Evolutionary conservation across 2,888 invertebrate genomes (phyloP), one percentile per base, ranked within the genome.

Genomic region (Tetanocera ferruginea): DNA sequence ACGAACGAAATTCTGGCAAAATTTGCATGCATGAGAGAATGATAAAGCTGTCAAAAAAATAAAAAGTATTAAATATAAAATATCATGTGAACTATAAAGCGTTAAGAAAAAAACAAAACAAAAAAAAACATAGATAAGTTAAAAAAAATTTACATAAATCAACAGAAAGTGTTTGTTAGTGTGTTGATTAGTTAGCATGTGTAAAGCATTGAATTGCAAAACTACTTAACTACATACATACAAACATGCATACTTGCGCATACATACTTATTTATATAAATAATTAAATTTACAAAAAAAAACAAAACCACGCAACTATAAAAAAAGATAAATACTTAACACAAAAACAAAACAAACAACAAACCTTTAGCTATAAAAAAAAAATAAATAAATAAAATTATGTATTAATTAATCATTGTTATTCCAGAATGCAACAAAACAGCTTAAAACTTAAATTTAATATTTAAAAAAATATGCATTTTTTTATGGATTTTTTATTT

Each of bases 401-500:
- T 73, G 78, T 78, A 80, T 78, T 55, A 80, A 78, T 76, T 78
- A 80, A 80, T 78, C 76, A 80, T 79, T 77, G 64, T 37, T 64
- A 64, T 64, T 64, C 64, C 64, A 64, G 31, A 64, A 64, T 28
- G 14, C 34, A 34, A 75, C 49, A 72, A 75, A 52, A 81, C 80
- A 81, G 80, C 80, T 82, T 75, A 83, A 76, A 71, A 76, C 57
- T 43, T 79, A 81, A 79, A 73, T 55, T 79, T 80, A 79, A 73
- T 79, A 77, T 83, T 80, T 74, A 79, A 82, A 17, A 80, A 86
- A 82, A 82, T 70, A 51, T 76, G 85, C 85, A 83, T 76, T 69
- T 49, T n/a, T 78, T 70, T 34, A 77, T 72, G 62, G 49, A 28
- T 25, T 43, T 25, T n/a, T 14, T 17, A 51, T 23, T 51, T 69